Conservation (phyloP, 2,113 vertebrate genomes). For the Anarhynchus alexandrinus region DNA sequence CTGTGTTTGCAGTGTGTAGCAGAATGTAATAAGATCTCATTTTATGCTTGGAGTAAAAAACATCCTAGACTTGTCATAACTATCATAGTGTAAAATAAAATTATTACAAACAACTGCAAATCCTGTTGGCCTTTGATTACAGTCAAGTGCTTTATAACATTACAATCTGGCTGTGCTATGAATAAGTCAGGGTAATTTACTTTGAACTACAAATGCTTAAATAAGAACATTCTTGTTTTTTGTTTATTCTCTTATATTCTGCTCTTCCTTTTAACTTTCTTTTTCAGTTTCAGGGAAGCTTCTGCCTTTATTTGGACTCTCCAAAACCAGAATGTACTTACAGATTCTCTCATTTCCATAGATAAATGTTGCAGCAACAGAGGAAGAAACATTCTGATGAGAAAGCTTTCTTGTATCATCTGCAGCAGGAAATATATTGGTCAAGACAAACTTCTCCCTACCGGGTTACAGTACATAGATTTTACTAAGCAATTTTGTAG, state of each 20-base stretch:
- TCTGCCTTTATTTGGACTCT: neutral
- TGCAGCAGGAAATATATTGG: neutral
- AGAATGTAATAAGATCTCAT: neutral
- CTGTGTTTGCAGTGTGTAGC: neutral
- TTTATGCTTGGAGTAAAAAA: slow-evolving; percentile 2
- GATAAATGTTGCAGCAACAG: neutral
- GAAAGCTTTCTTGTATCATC: neutral
- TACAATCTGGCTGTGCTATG: neutral
- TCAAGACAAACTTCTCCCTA: neutral
- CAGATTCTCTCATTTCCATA: neutral
- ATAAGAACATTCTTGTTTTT: neutral
- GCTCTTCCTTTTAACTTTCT: neutral
- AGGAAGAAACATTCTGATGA: neutral
- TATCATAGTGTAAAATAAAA: slow-evolving; percentile 35
- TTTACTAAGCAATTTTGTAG: slow-evolving; percentile 20
- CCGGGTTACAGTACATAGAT: neutral
- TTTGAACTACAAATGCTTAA: slow-evolving; percentile 34
- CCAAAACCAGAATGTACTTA: neutral
- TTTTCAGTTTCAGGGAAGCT: neutral
- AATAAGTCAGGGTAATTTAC: slow-evolving; percentile 13
- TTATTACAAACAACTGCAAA: slow-evolving; percentile 4
- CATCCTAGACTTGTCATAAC: neutral
- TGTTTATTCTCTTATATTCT: neutral
- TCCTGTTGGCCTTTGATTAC: slow-evolving; percentile 39
- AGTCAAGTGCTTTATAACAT: slow-evolving; percentile 14